Evolutionary conservation across 2,888 invertebrate species (phyloP), one percentile per base, ranked within the genome.

Genomic region (Zootermopsis nevadensis): DNA sequence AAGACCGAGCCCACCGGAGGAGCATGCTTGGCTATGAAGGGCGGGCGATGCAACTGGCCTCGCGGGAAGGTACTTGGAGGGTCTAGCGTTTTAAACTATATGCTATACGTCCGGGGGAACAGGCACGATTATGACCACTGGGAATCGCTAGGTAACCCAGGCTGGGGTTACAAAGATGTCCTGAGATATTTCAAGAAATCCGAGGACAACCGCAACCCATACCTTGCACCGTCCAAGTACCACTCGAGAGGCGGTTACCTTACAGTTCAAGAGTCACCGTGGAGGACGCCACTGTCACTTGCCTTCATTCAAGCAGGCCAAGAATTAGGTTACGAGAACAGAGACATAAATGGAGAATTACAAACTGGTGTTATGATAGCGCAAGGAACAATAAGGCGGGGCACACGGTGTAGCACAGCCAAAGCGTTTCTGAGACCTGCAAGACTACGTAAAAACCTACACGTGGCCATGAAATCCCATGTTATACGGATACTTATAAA

Each of bases 11-110:
- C 96, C 0, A 95, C 95, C 3, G 93, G 93, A 85, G 93, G 93
- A 87, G 95, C 96, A 0, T 97, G 97, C 86, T 90, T 96, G 84
- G 96, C 95, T 24, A 95, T 97, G 93, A 94, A 94, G 87, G 94
- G 94, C 85, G 94, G 93, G 77, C 92, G 94, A 82, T 97, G 97
- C 89, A 96, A 95, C 89, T 97, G 96, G 97, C 96, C 97, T 0
- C 91, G 98, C 77, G 96, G 96, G 31, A 97, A 96, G 89, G 96
- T 97, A 1, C 91, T 98, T 0, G 98, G 98, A 3, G 98, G 98
- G 0, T 95, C 95, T 0, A 95, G 95, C 86, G 95, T 95, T 0
- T 91, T 97, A 0, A 98, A 98, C 88, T 96, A 96, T 88, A 97
- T 98, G 97, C 91, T 97, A 4, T 98, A 98, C 88, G 95, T 97